Conservation (phyloP, 1,140 invertebrate species). For the Orchesella cincta region DNA sequence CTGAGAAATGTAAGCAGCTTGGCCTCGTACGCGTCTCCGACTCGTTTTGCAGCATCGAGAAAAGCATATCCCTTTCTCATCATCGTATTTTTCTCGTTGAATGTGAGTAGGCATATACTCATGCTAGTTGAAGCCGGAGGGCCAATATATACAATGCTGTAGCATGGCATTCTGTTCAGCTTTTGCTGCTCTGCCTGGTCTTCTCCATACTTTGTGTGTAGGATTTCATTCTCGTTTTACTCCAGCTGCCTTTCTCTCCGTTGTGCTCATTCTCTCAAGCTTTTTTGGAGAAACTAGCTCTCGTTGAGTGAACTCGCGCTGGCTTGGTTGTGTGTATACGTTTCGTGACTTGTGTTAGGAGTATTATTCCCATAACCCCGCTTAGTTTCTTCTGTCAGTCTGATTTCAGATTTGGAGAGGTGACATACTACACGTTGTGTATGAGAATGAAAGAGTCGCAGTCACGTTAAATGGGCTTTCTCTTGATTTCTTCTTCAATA, state of each 20-base stretch:
- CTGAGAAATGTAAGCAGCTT: too few relatives aligned
- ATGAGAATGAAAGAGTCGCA: not conserved
- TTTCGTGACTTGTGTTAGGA: not conserved
- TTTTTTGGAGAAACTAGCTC: not conserved
- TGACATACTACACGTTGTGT: not conserved
- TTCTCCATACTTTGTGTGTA: too few relatives aligned
- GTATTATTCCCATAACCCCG: slow-evolving; percentile 18
- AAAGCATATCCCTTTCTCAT: too few relatives aligned
- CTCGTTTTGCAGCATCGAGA: too few relatives aligned
- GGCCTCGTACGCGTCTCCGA: too few relatives aligned
- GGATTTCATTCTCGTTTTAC: slow-evolving; percentile 15
- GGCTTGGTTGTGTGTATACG: not conserved
- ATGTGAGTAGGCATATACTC: too few relatives aligned
- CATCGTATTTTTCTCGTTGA: too few relatives aligned
- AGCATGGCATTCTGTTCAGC: too few relatives aligned
- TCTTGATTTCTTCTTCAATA: slow-evolving; percentile 19
- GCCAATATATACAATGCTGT: too few relatives aligned
- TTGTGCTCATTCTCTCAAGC: not conserved
- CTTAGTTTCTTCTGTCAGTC: slow-evolving; percentile 27
- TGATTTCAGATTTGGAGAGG: slow-evolving; percentile 27
- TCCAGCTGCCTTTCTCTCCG: slow-evolving; percentile 22
- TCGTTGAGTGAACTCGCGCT: not conserved
- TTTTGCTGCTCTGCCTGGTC: too few relatives aligned
- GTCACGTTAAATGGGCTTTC: slow-evolving; percentile 22
- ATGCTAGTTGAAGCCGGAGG: too few relatives aligned